Conservation (phyloP, 2,888 invertebrate species). For the Trichacis sp. region DNA sequence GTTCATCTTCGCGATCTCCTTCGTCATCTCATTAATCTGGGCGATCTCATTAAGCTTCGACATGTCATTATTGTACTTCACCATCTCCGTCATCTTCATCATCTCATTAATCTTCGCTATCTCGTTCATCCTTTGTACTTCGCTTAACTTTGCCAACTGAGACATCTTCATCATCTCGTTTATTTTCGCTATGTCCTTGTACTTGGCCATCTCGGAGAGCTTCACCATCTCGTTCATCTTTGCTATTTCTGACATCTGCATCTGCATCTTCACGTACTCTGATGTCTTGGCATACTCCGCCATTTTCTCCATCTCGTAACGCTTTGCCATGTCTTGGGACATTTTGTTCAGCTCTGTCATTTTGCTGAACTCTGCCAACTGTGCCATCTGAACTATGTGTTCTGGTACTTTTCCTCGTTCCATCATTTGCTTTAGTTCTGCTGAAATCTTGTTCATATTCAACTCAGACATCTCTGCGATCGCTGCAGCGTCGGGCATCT, state of each 20-base stretch:
- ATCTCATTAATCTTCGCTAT: constrained; percentile 66
- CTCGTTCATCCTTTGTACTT: constrained; percentile 66
- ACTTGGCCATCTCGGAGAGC: constrained; percentile 65
- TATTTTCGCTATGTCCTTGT: constrained; percentile 63
- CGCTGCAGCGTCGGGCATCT: constrained; percentile 64
- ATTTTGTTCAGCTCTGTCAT: constrained; percentile 65
- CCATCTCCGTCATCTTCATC: constrained; percentile 67
- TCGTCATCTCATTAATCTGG: constrained; percentile 67
- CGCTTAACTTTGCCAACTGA: constrained; percentile 66
- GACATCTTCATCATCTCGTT: constrained; percentile 66
- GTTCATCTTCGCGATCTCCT: constrained; percentile 66
- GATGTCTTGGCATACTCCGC: constrained; percentile 65
- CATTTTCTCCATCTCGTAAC: constrained; percentile 67
- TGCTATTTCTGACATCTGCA: constrained; percentile 58
- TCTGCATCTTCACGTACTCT: constrained; percentile 66
- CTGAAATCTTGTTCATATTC: constrained; percentile 68
- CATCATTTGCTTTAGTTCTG: constrained; percentile 67
- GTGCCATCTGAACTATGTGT: constrained; percentile 68
- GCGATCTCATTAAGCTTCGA: constrained; percentile 61
- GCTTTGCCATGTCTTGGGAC: constrained; percentile 65
- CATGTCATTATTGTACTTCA: constrained; percentile 64
- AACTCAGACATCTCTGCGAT: constrained; percentile 67
- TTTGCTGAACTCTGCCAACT: constrained; percentile 65
- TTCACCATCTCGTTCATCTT: constrained; percentile 67
- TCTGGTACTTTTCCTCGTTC: constrained; percentile 67